Base-by-base conservation (phyloP, 2,888 invertebrate species). In the Morpho helenor region DNA sequence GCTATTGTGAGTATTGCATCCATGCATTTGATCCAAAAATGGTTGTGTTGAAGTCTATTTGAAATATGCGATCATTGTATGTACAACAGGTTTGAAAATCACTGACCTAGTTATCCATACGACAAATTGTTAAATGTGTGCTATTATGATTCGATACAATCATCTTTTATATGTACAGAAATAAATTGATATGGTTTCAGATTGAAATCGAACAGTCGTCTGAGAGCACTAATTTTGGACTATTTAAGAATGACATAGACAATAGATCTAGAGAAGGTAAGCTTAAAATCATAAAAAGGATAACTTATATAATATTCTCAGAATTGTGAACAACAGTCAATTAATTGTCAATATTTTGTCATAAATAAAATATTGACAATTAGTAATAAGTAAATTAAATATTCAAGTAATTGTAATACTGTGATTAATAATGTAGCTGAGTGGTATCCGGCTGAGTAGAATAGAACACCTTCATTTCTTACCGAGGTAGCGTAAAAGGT, bases 41-140 rank as follows among this genome's bases (percentile, higher is more conserved):
- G 74, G 77, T 78, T 84, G 82, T 84, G 77, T 56, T 61, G 61
- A 63, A 57, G 74, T 42, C 81, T 83, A 84, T 86, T 86, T 83
- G 76, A 86, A 80, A 84, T 79, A 77, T 77, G 79, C 78, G 75
- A 73, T 77, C 66, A 77, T 77, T 80, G 79, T 80, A 69, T 66
- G 71, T 66, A 74, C 43, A 55, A 73, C 43, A 53, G 72, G 68
- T 77, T 80, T 82, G 74, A 68, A 80, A 79, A 79, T 77, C 74
- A 74, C 76, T 80, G 84, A 83, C 88, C 87, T 74, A 83, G 77
- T 76, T 86, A 71, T 74, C 71, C 71, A 70, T 75, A 77, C 74
- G 70, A 76, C 70, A 68, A 72, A 80, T 80, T 80, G 77, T 64
- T 75, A 66, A 72, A 73, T 70, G 65, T 63, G 66, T 68, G 57